These are phyloP conservation scores for Cistogaster globosa DNA, from an alignment of 2,888 invertebrate genomes.

Conservation along the genomic window DNA sequence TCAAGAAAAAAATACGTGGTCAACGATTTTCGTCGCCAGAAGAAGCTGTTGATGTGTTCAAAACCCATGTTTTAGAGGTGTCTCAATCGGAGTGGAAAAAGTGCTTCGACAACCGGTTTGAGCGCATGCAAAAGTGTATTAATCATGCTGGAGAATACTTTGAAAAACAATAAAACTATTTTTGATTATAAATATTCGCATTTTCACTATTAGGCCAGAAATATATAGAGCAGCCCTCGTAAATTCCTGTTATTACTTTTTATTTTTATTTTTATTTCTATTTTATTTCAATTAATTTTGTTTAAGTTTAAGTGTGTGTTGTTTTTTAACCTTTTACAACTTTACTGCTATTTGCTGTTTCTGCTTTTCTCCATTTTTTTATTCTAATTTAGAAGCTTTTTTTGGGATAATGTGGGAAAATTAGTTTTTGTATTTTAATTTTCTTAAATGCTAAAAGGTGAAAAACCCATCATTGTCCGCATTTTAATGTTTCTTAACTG, in stretches of 20 bases:
- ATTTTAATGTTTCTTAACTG: conserved; percentile 27
- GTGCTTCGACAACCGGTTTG: too few species aligned
- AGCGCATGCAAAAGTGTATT: too few species aligned
- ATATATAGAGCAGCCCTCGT: too few species aligned
- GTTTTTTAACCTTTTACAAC: conserved; percentile 42
- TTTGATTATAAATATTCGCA: too few species aligned
- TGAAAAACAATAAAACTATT: too few species aligned
- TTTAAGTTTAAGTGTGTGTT: conserved; percentile 8
- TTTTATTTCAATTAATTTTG: neutral
- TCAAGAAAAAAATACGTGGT: too few species aligned
- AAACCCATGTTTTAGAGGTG: too few species aligned
- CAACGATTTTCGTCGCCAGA: too few species aligned
- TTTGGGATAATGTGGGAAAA: conserved; percentile 63
- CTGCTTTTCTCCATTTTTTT: conserved; percentile 10
- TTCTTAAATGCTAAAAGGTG: conserved; percentile 23
- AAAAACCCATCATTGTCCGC: conserved; percentile 26
- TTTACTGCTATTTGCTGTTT: neutral
- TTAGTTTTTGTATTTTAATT: conserved; percentile 31
- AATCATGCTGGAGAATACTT: too few species aligned
- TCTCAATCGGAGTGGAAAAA: too few species aligned
- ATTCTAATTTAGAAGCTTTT: conserved; percentile 9
- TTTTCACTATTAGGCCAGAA: too few species aligned
- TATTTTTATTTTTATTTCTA: neutral
- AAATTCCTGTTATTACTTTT: conserved; percentile 47
- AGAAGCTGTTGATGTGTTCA: too few species aligned